Conservation (phyloP, 1,140 invertebrate species). For the Adoxophyes honmai region DNA sequence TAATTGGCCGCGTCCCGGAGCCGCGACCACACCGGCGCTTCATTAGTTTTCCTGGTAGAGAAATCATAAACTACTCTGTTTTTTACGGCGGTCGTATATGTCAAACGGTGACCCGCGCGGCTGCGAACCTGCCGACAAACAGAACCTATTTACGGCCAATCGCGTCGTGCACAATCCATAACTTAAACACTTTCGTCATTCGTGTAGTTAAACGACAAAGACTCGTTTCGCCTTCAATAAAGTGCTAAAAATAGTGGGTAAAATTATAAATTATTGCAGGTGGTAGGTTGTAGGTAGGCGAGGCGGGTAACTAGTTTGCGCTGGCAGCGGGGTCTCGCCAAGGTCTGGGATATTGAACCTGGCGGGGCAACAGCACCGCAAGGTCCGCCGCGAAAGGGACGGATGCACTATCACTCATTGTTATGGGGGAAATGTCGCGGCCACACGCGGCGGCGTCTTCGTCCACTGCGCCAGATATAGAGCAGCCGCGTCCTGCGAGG, state of each 20-base stretch:
- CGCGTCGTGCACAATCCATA: no score
- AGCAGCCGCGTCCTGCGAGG: slow-evolving; percentile 35
- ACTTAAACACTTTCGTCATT: no score
- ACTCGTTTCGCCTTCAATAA: slow-evolving; percentile 29
- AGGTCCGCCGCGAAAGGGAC: slow-evolving; percentile 64
- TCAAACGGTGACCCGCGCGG: slow-evolving; percentile 48
- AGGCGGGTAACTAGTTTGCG: slow-evolving; percentile 56
- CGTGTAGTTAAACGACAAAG: background rate
- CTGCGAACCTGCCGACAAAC: slow-evolving; percentile 37
- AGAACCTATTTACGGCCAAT: slow-evolving; percentile 28
- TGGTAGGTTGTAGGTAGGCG: slow-evolving; percentile 33
- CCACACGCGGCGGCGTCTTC: slow-evolving; percentile 54
- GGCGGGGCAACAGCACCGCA: slow-evolving; percentile 61
- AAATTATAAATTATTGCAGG: slow-evolving; percentile 60
- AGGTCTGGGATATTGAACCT: slow-evolving; percentile 75
- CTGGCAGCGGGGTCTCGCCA: slow-evolving; percentile 59
- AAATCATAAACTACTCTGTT: slow-evolving; percentile 62
- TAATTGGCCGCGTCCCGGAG: slow-evolving; percentile 56
- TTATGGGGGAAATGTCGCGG: slow-evolving; percentile 67
- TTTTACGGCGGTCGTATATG: slow-evolving; percentile 59
- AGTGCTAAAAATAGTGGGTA: slow-evolving; percentile 54
- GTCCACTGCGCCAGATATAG: slow-evolving; percentile 58
- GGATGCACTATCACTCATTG: slow-evolving; percentile 72
- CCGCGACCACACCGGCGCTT: slow-evolving; percentile 44
- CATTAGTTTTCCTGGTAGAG: slow-evolving; percentile 71